Conservation (phyloP, 2,113 vertebrate species). For the Amazona vittata region DNA sequence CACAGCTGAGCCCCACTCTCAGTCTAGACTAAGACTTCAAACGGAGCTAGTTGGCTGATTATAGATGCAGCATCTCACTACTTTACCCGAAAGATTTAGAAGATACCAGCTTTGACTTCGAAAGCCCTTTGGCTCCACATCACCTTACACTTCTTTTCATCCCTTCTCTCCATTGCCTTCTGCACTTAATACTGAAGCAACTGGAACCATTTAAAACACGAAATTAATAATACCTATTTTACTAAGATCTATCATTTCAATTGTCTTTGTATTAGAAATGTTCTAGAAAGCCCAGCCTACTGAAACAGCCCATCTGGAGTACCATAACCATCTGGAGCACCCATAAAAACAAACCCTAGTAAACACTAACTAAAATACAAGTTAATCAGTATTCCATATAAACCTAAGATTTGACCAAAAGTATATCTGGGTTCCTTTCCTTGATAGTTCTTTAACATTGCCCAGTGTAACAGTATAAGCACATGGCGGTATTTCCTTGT, state of each 20-base stretch:
- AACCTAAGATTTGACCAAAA: neutral
- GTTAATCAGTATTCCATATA: neutral
- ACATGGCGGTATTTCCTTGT: neutral
- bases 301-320: neutral
- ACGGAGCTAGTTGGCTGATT: neutral
- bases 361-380: neutral
- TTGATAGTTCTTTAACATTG: neutral
- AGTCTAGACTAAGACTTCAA: neutral
- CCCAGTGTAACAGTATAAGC: neutral
- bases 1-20: neutral
- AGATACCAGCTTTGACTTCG: neutral
- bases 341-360: neutral
- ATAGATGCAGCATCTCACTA: neutral
- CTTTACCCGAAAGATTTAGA: neutral
- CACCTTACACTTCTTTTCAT: neutral
- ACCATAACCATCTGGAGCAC: neutral
- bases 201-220: neutral
- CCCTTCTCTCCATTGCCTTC: neutral
- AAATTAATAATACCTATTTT: neutral
- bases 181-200: neutral
- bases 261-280: neutral
- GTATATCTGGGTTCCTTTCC: neutral
- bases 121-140: neutral
- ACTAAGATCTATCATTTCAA: neutral
- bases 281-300: neutral